Percentiles rank a stretch among this genome's conserved stretches.
Conservation (phyloP, 2,113 vertebrate genomes). For the Diadophis punctatus region DNA sequence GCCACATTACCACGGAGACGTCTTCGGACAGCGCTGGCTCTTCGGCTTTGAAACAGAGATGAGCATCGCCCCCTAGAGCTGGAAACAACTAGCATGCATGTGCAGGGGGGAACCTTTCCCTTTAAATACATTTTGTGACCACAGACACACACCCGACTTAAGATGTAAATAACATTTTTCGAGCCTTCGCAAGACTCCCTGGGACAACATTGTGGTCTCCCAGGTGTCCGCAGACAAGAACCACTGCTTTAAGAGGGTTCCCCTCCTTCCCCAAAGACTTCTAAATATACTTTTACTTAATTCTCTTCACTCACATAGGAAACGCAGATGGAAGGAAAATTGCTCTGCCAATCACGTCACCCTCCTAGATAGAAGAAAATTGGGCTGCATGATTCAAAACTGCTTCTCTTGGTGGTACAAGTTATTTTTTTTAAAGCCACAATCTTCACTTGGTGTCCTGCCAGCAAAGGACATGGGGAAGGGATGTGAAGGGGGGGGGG, state of each 20-base stretch:
- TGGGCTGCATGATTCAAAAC: not conserved
- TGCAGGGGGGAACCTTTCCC: too few species aligned
- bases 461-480: too few species aligned
- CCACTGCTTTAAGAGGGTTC: not conserved
- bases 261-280: not conserved
- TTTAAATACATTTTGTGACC: not conserved
- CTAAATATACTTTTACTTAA: not conserved
- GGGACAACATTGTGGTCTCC: not conserved
- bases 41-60: too few species aligned
- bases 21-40: too few species aligned
- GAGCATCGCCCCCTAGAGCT: too few species aligned
- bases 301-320: not conserved
- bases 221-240: not conserved
- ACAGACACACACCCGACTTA: not conserved
- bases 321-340: not conserved
- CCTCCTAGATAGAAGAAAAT: not conserved
- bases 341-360: not conserved
- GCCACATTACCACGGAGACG: too few species aligned
- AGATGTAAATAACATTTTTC: not conserved
- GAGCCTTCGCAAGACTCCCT: not conserved
- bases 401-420: too few species aligned
- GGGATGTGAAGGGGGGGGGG: too few species aligned
- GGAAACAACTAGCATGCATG: too few species aligned
- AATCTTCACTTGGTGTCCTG: too few species aligned
- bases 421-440: not conserved